Conservation (phyloP, 2,888 invertebrate species). For the Synergus gifuensis region DNA sequence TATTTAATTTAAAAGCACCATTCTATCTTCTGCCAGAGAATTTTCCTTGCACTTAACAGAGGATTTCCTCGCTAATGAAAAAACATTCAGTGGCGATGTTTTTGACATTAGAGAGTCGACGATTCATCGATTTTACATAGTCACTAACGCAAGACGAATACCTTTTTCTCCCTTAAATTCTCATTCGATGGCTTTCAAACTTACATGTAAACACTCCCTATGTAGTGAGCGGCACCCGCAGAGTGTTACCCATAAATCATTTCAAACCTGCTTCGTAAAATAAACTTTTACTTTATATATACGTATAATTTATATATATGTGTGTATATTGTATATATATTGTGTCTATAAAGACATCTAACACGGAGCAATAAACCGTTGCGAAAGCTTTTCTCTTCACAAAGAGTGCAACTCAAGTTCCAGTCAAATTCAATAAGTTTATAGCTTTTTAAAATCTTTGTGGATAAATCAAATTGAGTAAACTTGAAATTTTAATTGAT, state of each 20-base stretch:
- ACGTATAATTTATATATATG: too few relatives aligned
- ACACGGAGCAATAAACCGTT: not conserved
- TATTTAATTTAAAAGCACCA: not conserved
- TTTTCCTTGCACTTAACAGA: not conserved
- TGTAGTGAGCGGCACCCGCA: conserved; percentile 37
- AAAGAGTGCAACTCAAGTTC: not conserved
- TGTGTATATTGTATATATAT: not conserved
- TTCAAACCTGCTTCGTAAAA: conserved; percentile 43
- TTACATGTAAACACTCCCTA: conserved; percentile 42
- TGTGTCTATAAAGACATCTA: not conserved
- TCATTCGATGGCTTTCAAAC: conserved; percentile 48
- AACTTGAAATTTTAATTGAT: too few relatives aligned
- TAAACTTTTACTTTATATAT: conserved; percentile 8
- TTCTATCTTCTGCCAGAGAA: not conserved
- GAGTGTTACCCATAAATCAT: conserved; percentile 50
- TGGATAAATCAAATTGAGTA: too few relatives aligned
- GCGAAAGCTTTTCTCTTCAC: not conserved
- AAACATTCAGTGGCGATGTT: conserved; percentile 48
- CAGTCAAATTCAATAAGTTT: not conserved
- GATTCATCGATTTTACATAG: conserved; percentile 26
- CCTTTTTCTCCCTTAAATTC: conserved; percentile 44
- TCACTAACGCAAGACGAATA: conserved; percentile 38
- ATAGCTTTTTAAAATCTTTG: too few relatives aligned
- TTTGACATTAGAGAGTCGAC: conserved; percentile 49
- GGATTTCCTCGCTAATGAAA: conserved; percentile 42